Evolutionary conservation across 2,888 invertebrate genomes (phyloP).

Genomic region (Callyntrura guangdongensis): DNA sequence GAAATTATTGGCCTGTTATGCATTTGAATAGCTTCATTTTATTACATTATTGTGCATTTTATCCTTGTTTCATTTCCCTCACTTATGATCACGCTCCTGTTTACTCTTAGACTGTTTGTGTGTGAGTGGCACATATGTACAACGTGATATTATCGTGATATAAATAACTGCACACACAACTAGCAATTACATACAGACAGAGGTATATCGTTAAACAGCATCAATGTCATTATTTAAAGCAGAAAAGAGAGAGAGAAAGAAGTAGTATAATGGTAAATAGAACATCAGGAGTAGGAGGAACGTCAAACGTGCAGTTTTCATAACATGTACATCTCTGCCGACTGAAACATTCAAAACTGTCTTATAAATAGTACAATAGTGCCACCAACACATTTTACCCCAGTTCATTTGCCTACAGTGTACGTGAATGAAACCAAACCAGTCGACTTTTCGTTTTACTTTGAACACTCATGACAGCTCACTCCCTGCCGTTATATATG

Average conservation of each 20-base stretch:
- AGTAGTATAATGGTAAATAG: background rate
- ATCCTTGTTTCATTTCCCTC: slow-evolving; percentile 53
- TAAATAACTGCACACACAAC: background rate
- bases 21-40: slow-evolving; percentile 46
- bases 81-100: background rate
- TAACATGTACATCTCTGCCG: slow-evolving; percentile 12
- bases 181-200: background rate
- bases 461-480: background rate
- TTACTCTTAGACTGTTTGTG: background rate
- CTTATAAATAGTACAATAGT: background rate
- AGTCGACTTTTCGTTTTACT: background rate
- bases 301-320: slow-evolving; percentile 40
- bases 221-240: slow-evolving; percentile 56
- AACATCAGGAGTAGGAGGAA: slow-evolving; percentile 10
- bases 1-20: slow-evolving; percentile 38
- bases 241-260: background rate
- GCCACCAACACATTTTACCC: no score
- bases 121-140: no score
- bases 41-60: slow-evolving; percentile 41
- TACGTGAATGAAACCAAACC: background rate
- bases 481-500: background rate
- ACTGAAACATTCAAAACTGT: background rate
- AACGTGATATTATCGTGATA: background rate
- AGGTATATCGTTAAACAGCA: background rate
- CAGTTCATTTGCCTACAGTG: background rate